Percentiles rank a stretch among this genome's conserved stretches.
These are phyloP conservation scores for Saccostrea cuccullata DNA, from an alignment of 1,140 invertebrate species.

Conservation along the genomic window DNA sequence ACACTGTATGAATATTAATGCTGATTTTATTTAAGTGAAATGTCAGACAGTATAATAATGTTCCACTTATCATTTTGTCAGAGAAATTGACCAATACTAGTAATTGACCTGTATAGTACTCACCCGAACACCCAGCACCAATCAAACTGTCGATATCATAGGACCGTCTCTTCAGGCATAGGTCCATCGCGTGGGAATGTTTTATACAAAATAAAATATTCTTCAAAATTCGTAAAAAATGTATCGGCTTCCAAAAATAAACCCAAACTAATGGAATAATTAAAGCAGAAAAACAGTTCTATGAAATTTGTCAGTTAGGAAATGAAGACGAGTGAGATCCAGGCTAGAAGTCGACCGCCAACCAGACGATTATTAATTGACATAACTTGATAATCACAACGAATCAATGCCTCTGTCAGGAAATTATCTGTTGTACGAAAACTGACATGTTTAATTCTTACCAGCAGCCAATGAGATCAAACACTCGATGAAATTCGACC, in stretches of 20 bases:
- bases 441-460: slow-evolving; percentile 16
- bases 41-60: background rate
- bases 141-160: slow-evolving; percentile 33
- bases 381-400: slow-evolving; percentile 34
- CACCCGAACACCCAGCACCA: background rate
- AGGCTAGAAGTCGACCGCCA: background rate
- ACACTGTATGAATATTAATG: no score
- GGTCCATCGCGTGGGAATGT: background rate
- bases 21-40: no score
- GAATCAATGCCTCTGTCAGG: slow-evolving; percentile 12
- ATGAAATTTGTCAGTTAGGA: slow-evolving; percentile 30
- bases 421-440: slow-evolving; percentile 3
- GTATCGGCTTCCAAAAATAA: slow-evolving; percentile 3
- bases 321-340: slow-evolving; percentile 3
- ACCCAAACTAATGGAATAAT: slow-evolving; percentile 7
- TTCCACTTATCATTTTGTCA: no score
- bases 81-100: no score
- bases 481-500: background rate
- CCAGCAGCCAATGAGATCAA: slow-evolving; percentile 21
- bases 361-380: slow-evolving; percentile 24
- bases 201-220: background rate
- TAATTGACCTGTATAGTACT: background rate
- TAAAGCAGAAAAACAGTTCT: background rate
- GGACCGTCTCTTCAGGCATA: slow-evolving; percentile 20
- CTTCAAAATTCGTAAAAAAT: background rate